Percentiles rank a stretch among this genome's conserved stretches.
Evolutionary conservation across 2,888 invertebrate genomes (phyloP).

Genomic region (Drosophila neonasuta): DNA sequence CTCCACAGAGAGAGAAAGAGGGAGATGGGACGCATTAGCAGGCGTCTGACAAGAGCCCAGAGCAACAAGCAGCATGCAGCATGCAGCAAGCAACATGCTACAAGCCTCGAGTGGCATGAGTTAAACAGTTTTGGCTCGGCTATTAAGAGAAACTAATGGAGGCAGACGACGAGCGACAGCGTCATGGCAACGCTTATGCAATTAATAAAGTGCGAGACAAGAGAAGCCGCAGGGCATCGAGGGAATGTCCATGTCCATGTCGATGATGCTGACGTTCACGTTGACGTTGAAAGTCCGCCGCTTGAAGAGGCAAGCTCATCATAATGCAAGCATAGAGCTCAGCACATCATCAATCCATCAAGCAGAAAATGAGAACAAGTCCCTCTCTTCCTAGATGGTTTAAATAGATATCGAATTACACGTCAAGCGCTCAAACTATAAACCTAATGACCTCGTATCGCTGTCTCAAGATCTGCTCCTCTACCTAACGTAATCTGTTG

Average conservation of each 20-base stretch:
- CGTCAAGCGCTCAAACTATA: neutral
- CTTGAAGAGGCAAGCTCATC: slow-evolving; percentile 17
- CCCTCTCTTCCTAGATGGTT: slow-evolving; percentile 25
- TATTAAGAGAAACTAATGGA: slow-evolving; percentile 71
- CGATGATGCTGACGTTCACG: neutral
- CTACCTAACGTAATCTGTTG: neutral
- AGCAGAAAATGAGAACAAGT: slow-evolving; percentile 7
- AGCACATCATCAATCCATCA: neutral
- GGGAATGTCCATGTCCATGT: neutral
- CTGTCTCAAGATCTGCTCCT: neutral
- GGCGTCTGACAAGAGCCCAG: slow-evolving; percentile 30
- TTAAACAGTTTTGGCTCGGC: slow-evolving; percentile 67
- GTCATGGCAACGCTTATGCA: slow-evolving; percentile 57
- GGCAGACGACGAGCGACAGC: slow-evolving; percentile 37
- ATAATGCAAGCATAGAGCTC: slow-evolving; percentile 14
- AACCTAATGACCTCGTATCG: slow-evolving; percentile 15
- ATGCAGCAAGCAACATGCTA: slow-evolving; percentile 17
- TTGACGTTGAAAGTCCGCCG: slow-evolving; percentile 15
- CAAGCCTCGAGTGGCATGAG: slow-evolving; percentile 52
- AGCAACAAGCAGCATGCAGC: slow-evolving; percentile 27
- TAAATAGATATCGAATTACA: slow-evolving; percentile 31
- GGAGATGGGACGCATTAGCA: slow-evolving; percentile 11
- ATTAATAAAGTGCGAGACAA: slow-evolving; percentile 58
- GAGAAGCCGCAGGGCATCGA: slow-evolving; percentile 3
- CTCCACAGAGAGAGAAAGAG: neutral